Conservation (phyloP, 2,888 invertebrate species). For the Drosophila mulleri region DNA sequence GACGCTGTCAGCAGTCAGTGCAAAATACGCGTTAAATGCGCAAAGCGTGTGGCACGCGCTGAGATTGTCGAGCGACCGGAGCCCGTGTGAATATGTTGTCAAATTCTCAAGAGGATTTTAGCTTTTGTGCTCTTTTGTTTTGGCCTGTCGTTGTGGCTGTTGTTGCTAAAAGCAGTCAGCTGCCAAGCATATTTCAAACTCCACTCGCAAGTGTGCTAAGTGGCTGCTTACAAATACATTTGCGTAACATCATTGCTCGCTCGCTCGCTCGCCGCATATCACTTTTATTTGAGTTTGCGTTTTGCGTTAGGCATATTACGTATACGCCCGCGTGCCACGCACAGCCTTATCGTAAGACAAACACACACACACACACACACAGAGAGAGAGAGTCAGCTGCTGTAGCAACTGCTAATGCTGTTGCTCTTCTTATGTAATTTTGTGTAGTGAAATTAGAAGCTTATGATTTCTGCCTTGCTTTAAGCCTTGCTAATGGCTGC, state of each 20-base stretch:
- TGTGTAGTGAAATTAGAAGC: conserved; percentile 65
- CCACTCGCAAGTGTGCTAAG: conserved; percentile 76
- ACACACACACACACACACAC: conserved; percentile 7
- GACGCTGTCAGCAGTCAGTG: conserved; percentile 51
- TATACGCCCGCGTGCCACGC: conserved; percentile 62
- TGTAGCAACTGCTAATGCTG: not conserved
- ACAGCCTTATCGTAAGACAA: conserved; percentile 3
- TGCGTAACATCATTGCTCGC: conserved; percentile 50
- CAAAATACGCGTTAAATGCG: conserved; percentile 79
- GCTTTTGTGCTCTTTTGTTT: conserved; percentile 52
- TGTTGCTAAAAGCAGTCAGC: conserved; percentile 61
- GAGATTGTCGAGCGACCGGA: conserved; percentile 58
- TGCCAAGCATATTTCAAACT: conserved; percentile 78
- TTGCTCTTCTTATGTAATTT: conserved; percentile 11
- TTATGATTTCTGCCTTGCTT: conserved; percentile 67
- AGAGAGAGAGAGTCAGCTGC: not conserved
- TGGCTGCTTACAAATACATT: conserved; percentile 79
- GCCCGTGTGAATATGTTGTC: conserved; percentile 77
- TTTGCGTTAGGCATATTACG: conserved; percentile 79
- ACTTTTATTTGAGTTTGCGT: conserved; percentile 80
- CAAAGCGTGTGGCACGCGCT: conserved; percentile 79
- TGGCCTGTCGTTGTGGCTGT: conserved; percentile 14
- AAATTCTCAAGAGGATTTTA: conserved; percentile 75
- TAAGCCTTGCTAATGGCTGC: conserved; percentile 70
- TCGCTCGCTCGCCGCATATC: conserved; percentile 49